Base-by-base conservation (phyloP, 2,113 vertebrate genomes). In the Picathartes gymnocephalus region DNA sequence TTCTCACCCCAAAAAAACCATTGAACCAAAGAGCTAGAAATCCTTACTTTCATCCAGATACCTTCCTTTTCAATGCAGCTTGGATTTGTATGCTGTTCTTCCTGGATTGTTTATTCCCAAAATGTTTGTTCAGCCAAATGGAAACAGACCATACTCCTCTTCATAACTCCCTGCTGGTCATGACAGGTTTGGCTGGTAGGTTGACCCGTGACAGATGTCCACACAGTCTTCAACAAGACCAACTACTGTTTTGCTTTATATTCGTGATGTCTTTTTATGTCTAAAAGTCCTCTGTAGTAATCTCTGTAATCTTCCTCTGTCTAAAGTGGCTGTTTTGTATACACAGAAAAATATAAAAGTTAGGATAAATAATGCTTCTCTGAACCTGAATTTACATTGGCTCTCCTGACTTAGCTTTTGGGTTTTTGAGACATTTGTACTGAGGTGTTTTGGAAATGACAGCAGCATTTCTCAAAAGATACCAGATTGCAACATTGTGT, bases 191-290 rank as follows among this genome's bases (percentile, higher is more conserved):
- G 71, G 88, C 88, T 93, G 51, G 44, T 72, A 35, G 82, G 62
- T 92, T 90, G 92, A 96, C 90, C 90, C 73, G 56, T 72, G 89
- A 81, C 95, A 97, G 91, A 87, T 95, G 94, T 82, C 94, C 82
- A 73, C 60, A 4, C 79, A 47, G 64, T 83, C 35, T 3, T 94
- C 86, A 57, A 40, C 13, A 15, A 70, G 92, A 97, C 88, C 95
- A 92, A 86, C 96, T 80, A 54, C 94, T 78, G 90, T 81, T 95
- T 51, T 78, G 30, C 60, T 92, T 91, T 70, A 33, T 93, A 72
- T 86, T 94, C 50, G n/a, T 45, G 8, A 61, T 93, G 54, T 58
- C 62, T 79, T 92, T 91, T 77, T 70, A 42, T 86, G 78, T 81
- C 45, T 72, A 30, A 53, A 95, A 95, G 65, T 48, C 30, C 33